Base-by-base conservation (phyloP, 2,888 invertebrate species). In the Rhagium mordax region DNA sequence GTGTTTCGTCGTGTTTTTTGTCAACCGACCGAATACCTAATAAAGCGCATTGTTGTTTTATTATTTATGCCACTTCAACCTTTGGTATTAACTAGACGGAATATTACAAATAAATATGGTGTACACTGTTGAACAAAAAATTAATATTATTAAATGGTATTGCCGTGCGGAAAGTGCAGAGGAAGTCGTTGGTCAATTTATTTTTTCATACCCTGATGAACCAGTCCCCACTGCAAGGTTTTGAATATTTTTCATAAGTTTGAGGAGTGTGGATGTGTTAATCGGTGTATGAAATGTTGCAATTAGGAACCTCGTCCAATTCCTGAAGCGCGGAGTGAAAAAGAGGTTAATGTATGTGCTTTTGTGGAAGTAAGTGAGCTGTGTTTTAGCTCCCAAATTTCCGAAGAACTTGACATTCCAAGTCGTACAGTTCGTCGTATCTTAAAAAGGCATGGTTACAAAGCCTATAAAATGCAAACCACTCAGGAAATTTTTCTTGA, bases 361-460 rank as follows among this genome's bases (percentile, higher is more conserved):
- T 27, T 27, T 33, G 66, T 53, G 8, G 66, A 66, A 66, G 24
- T 18, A 13, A 53, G 7, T 29, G 15, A 15, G 29, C 61, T 8
- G 29, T 53, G 53, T 49, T 16, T 8, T 49, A 62, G 47, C 21
- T 48, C 0, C n/a, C 1, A 33, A 47, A 62, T 62, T 13, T 20
- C 48, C 10, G 62, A 62, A 48, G 62, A 29, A 60, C 16, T 60
- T 60, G 4, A 29, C 4, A 15, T 60, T 4, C 60, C 13, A 16
- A 33, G 0, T 1, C 60, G 60, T 10, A 1, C 60, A 64, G 18
- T 51, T 10, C 18, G 64, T 20, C 20, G 10, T 55, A 29, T 66
- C 53, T 53, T 66, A 15, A 66, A 53, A 24, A 53, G n/a, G 18
- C 1, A 57, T 48, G 59, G 27, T 6, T 67, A 67, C 41, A 68